Percentiles rank a stretch among this genome's conserved stretches.
Evolutionary conservation across 2,797 vertebrate species (phyloP).

Genomic region (Muscicapa striata): DNA sequence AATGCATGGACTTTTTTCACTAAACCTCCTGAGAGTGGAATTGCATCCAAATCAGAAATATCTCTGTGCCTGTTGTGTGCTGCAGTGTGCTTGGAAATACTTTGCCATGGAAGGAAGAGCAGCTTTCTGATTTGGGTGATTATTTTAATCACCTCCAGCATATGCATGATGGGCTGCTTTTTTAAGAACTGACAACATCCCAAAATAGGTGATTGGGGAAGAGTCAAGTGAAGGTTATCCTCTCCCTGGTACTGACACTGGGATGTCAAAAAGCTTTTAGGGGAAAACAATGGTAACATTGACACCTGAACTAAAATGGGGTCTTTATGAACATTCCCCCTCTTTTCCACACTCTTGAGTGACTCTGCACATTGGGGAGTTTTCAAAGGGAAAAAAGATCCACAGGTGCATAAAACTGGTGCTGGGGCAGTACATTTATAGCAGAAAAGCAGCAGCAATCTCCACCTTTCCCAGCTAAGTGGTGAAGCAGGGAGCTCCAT

Average conservation of each 20-base stretch:
- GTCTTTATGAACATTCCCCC: background rate
- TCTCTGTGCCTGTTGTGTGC: background rate
- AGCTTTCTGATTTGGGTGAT: constrained; percentile 10
- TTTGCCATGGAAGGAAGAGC: background rate
- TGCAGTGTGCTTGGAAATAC: background rate
- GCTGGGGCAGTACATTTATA: background rate
- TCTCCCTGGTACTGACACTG: background rate
- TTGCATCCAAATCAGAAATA: background rate
- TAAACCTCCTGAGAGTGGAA: background rate
- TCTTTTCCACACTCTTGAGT: background rate
- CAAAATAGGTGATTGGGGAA: background rate
- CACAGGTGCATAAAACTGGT: background rate
- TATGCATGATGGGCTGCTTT: background rate
- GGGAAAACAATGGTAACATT: background rate
- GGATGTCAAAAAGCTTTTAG: background rate
- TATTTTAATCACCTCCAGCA: constrained; percentile 36
- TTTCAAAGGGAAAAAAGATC: fast-evolving
- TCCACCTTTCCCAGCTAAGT: background rate
- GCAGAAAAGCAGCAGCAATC: background rate
- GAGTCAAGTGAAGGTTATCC: constrained; percentile 47
- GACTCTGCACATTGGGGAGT: background rate
- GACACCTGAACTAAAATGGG: background rate
- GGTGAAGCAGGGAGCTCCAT: background rate
- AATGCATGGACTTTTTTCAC: background rate
- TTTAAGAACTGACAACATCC: background rate